Evolutionary conservation across 1,140 invertebrate species (phyloP), one percentile per base, ranked within the genome.

Genomic region (Lepidurus apus): DNA sequence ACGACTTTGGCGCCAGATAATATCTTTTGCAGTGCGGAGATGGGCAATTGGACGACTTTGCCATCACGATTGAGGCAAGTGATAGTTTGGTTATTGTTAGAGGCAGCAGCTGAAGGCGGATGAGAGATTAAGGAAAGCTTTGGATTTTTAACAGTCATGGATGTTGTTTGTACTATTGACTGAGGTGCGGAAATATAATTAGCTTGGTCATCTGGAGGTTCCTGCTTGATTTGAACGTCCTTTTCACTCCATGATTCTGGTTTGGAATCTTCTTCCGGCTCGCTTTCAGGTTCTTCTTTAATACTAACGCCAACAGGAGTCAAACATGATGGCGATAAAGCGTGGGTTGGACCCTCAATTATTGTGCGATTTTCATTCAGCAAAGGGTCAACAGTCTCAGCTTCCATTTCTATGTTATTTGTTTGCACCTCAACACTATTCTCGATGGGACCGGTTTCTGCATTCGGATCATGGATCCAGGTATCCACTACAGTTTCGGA

Each of bases 401-500:
- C 3, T 74, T 34, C 43, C 26, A 74, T 76, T 75, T 43, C 76
- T 17, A 82, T 84, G 82, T 81, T 82, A 80, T 42, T 84, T 81
- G 65, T 83, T 82, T n/a, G 80, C 45, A 77, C 75, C 34, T 43
- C 74, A 11, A 73, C 76, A 34, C 74, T 43, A 4, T 53, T 82
- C 74, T 65, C 78, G 53, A 73, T n/a, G 74, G 45, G 78, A 77
- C 77, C 3, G 74, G 75, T 42, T 82, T 80, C 42, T 65, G 87
- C 85, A 80, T 89, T 88, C 74, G 75, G 74, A 6, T 79, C 77
- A 11, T 77, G 74, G 9, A 93, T 83, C 88, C 90, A 92, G 43
- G 93, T 86, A 80, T 93, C 90, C 1, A 91, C 87, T 26, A 91
- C 84, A 9, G 93, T 94, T 86, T 95, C 93, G 9, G 91, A 90